Percentiles rank a stretch among this genome's conserved stretches.
Evolutionary conservation across 2,888 invertebrate species (phyloP).

Genomic region (Cephus nigrinus): DNA sequence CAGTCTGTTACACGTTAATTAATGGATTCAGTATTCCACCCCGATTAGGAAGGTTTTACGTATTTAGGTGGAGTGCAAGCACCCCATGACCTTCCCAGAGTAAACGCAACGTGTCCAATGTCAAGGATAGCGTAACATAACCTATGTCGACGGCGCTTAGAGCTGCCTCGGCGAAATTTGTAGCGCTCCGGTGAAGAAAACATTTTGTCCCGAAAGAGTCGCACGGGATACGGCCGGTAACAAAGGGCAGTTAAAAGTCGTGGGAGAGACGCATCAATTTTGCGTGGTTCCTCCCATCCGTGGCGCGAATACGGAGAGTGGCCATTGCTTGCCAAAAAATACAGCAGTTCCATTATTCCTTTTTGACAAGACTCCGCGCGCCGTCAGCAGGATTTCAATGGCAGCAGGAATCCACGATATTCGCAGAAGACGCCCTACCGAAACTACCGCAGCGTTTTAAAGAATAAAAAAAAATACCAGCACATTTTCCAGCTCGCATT

Average conservation of each 20-base stretch:
- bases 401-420: background rate
- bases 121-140: background rate
- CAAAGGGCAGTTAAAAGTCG: conserved; percentile 6
- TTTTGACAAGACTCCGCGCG: background rate
- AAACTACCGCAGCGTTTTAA: background rate
- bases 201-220: background rate
- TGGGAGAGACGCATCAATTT: background rate
- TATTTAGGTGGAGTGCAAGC: background rate
- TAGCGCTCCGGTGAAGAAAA: background rate
- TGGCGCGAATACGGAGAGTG: background rate
- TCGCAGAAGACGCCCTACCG: background rate
- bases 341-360: background rate
- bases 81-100: background rate
- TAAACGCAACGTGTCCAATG: conserved; percentile 1
- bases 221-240: background rate
- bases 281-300: background rate
- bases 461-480: background rate
- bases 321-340: background rate
- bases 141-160: background rate
- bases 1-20: background rate
- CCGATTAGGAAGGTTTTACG: background rate
- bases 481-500: background rate
- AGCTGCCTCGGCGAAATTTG: background rate
- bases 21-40: background rate
- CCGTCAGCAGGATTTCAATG: background rate